Conservation (phyloP, 2,797 vertebrate species). For the Syndactyla subalaris region DNA sequence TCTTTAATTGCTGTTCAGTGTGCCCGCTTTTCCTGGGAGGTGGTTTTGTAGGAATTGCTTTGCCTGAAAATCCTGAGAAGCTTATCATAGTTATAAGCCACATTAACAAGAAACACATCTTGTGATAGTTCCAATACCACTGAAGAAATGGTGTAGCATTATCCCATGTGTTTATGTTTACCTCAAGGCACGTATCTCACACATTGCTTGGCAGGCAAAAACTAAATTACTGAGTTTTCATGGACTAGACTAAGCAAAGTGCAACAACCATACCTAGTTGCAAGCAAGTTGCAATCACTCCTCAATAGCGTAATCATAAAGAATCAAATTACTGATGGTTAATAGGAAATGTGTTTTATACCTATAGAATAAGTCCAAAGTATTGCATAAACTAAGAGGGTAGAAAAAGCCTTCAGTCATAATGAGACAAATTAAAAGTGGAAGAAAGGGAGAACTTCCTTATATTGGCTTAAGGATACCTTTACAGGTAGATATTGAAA, state of each 20-base stretch:
- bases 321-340: background rate
- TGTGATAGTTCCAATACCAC: background rate
- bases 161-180: background rate
- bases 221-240: background rate
- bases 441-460: background rate
- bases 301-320: background rate
- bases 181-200: background rate
- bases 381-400: background rate
- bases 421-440: background rate
- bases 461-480: background rate
- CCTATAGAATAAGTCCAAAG: background rate
- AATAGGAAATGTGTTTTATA: background rate
- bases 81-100: conserved; percentile 12
- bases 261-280: background rate
- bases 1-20: background rate
- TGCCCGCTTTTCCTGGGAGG: background rate
- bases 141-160: background rate
- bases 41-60: conserved; percentile 16
- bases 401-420: background rate
- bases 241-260: background rate
- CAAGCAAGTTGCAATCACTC: background rate
- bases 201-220: background rate
- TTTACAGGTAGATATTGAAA: background rate
- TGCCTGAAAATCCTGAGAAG: conserved; percentile 34
- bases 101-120: background rate